Percentiles rank a stretch among this genome's conserved stretches.
These are phyloP conservation scores for Thaumetopoea pityocampa DNA, from an alignment of 1,140 invertebrate genomes.

Conservation along the genomic window DNA sequence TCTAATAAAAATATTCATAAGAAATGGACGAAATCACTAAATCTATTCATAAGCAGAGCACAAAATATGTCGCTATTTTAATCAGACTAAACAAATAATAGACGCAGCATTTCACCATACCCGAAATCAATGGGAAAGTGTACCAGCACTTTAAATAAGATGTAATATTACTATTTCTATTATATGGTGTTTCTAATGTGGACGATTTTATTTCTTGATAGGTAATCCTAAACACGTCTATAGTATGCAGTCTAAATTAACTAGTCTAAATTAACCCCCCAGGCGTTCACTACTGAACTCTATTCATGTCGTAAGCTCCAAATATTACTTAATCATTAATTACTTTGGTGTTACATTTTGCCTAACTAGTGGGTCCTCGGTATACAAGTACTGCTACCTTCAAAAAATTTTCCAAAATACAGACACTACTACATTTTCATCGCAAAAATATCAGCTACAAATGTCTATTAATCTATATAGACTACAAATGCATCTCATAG, in stretches of 20 bases:
- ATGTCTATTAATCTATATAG: constrained; percentile 49
- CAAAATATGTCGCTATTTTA: constrained; percentile 3
- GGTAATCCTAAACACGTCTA: too few relatives aligned
- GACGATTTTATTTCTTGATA: too few relatives aligned
- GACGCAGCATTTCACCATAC: too few relatives aligned
- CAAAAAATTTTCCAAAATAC: constrained; percentile 67
- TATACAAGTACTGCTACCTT: constrained; percentile 38
- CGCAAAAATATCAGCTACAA: constrained; percentile 65
- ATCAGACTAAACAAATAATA: constrained; percentile 10
- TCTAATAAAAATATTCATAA: constrained; percentile 16
- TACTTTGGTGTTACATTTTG: constrained; percentile 62
- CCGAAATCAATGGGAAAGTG: too few relatives aligned
- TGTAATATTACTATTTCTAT: too few relatives aligned
- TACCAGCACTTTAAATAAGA: too few relatives aligned
- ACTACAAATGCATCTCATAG: constrained; percentile 37
- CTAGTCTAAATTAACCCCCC: too few relatives aligned
- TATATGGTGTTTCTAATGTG: too few relatives aligned
- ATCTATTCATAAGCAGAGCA: constrained; percentile 36
- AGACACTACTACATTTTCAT: constrained; percentile 54
- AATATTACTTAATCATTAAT: constrained; percentile 49
- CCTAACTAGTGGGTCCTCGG: constrained; percentile 64
- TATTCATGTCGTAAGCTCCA: constrained; percentile 55
- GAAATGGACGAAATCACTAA: constrained; percentile 46
- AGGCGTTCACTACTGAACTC: constrained; percentile 20
- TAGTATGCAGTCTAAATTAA: too few relatives aligned